Evolutionary conservation across 2,113 vertebrate species (phyloP).

Genomic region (Heterotilapia buettikoferi): DNA sequence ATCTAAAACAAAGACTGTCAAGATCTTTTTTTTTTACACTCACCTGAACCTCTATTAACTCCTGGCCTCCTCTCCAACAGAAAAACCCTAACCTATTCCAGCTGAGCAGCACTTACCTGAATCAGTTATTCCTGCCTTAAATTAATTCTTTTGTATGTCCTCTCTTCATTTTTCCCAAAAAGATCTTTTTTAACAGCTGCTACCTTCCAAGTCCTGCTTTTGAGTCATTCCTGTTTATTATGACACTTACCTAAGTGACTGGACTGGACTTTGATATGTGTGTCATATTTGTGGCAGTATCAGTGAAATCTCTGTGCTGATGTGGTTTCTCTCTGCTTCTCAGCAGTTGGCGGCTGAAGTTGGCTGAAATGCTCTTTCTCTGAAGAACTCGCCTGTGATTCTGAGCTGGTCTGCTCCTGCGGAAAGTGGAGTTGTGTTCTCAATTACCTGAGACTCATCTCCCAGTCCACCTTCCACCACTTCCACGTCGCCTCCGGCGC

Average conservation of each 20-base stretch:
- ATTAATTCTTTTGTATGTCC: neutral
- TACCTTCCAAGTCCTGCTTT: neutral
- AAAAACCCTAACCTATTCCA: neutral
- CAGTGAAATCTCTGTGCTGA: neutral
- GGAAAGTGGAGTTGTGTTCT: neutral
- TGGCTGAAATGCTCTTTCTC: neutral
- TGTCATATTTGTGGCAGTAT: neutral
- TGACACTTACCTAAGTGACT: neutral
- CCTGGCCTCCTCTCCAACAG: neutral
- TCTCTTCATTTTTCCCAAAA: neutral
- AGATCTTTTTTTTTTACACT: neutral
- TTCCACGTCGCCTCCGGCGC: accelerated
- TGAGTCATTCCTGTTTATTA: neutral
- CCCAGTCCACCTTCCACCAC: neutral
- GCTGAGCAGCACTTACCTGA: neutral
- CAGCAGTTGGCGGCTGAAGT: neutral
- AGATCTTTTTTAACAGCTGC: neutral
- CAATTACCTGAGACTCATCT: neutral
- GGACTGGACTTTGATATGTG: neutral
- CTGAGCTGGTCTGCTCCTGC: neutral
- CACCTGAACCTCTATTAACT: neutral
- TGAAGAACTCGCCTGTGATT: neutral
- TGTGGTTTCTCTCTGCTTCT: neutral
- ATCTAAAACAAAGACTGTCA: neutral
- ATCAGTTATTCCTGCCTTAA: neutral